phyloP scores from a whole-genome alignment of 2,113 vertebrate species.

The Thinocorus orbignyianus region DNA sequence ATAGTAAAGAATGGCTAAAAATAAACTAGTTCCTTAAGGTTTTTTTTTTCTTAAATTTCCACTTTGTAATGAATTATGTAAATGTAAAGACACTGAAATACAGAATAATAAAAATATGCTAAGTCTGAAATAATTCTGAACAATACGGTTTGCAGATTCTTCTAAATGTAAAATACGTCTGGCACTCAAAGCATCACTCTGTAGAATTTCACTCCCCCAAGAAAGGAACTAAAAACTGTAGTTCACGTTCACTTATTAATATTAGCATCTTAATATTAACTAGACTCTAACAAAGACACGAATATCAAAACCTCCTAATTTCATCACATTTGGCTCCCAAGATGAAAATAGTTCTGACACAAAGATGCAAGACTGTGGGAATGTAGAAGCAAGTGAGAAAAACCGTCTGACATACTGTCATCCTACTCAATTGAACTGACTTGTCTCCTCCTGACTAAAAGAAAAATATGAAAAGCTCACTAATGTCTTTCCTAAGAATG shows the following conservation, averaged over 20 bases:
- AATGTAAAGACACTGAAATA: not conserved
- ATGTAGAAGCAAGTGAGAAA: not conserved
- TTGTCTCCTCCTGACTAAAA: not conserved
- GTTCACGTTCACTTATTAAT: not conserved
- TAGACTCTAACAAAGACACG: not conserved
- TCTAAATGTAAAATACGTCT: not conserved
- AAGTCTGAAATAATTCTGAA: not conserved
- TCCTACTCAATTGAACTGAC: not conserved
- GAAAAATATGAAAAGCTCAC: not conserved
- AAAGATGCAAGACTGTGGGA: not conserved
- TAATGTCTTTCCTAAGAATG: not conserved
- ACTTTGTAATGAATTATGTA: not conserved
- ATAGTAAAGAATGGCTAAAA: not conserved
- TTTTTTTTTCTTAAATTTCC: not conserved
- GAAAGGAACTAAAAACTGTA: not conserved
- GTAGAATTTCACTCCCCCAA: not conserved
- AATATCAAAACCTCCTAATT: not conserved
- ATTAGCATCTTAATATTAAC: not conserved
- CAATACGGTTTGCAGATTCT: not conserved
- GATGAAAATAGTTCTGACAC: conserved; percentile 12
- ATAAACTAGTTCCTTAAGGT: not conserved
- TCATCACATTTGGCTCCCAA: not conserved
- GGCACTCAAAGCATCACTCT: not conserved
- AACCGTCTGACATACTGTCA: not conserved
- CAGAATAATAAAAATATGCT: not conserved